A percentile compares a stretch with the other conserved stretches of the same genome.
Conservation (phyloP, 2,888 invertebrate genomes). For the Netelia virgata region DNA sequence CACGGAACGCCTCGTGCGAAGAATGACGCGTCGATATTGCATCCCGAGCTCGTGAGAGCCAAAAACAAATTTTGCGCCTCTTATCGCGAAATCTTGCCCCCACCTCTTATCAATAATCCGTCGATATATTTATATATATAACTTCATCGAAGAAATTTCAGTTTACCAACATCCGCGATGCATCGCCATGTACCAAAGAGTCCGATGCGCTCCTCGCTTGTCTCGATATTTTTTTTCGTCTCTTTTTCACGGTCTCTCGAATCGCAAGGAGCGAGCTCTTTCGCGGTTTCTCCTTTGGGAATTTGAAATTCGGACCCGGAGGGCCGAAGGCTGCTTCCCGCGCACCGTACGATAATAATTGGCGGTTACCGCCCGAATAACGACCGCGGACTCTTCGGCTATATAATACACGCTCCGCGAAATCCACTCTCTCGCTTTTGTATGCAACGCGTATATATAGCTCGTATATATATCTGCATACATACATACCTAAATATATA, state of each 20-base stretch:
- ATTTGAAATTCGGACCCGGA: conserved; percentile 55
- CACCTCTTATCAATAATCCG: conserved; percentile 31
- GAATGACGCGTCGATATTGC: conserved; percentile 17
- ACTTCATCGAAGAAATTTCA: neutral
- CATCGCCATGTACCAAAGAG: neutral
- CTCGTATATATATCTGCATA: no score
- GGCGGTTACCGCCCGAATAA: conserved; percentile 64
- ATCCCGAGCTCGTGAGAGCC: neutral
- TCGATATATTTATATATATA: conserved; percentile 22
- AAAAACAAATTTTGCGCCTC: conserved; percentile 22
- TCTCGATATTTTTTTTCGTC: neutral
- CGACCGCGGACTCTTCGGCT: conserved; percentile 26
- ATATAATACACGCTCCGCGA: conserved; percentile 40
- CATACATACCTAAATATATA: no score
- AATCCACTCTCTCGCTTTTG: conserved; percentile 18
- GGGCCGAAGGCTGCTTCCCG: conserved; percentile 34
- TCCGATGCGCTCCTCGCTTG: no score
- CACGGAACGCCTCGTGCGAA: no score
- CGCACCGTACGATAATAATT: conserved; percentile 55
- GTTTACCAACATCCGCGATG: conserved; percentile 29
- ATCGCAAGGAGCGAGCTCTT: neutral
- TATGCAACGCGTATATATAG: conserved; percentile 11
- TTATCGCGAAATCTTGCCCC: conserved; percentile 23
- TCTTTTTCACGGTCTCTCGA: neutral
- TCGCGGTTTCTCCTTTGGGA: conserved; percentile 50